Percentiles rank a stretch among this genome's conserved stretches.
These are phyloP conservation scores for Allacma fusca DNA, from an alignment of 2,888 invertebrate genomes.

Conservation along the genomic window DNA sequence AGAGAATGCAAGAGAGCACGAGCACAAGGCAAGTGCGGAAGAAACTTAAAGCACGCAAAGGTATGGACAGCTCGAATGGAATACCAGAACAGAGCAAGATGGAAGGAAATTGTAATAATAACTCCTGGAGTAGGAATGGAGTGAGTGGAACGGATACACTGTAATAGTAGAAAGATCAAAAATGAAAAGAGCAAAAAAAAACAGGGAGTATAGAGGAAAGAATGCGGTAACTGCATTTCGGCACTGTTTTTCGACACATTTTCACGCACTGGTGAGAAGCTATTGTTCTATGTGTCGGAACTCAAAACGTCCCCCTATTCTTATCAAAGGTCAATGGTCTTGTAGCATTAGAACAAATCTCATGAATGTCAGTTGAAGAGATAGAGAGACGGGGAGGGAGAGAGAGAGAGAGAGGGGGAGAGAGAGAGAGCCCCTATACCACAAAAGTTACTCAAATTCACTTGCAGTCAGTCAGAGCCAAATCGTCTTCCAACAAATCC, in stretches of 20 bases:
- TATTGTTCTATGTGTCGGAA: slow-evolving; percentile 31
- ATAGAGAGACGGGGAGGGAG: slow-evolving; percentile 16
- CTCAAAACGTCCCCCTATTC: slow-evolving; percentile 25
- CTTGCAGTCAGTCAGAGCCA: too few species aligned
- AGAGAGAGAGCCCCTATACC: background rate
- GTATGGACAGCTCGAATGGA: too few species aligned
- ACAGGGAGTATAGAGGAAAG: slow-evolving; percentile 5
- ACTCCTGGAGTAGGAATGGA: background rate
- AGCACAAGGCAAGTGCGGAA: too few species aligned
- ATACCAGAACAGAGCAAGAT: too few species aligned
- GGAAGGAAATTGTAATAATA: too few species aligned
- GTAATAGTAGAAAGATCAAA: slow-evolving; percentile 3
- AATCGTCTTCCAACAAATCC: too few species aligned
- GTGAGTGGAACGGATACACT: slow-evolving; percentile 1
- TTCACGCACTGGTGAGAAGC: slow-evolving; percentile 38
- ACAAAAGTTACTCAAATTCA: too few species aligned
- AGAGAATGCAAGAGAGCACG: too few species aligned
- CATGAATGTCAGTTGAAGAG: slow-evolving; percentile 32
- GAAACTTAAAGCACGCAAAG: too few species aligned
- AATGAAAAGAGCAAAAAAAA: background rate
- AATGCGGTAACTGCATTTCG: slow-evolving; percentile 14
- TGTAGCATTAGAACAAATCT: background rate
- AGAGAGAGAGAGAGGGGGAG: slow-evolving; percentile 26
- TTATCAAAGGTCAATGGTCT: slow-evolving; percentile 39
- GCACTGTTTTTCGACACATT: slow-evolving; percentile 33